Base-by-base conservation (phyloP, 2,113 vertebrate species). In the Crotophaga sulcirostris region DNA sequence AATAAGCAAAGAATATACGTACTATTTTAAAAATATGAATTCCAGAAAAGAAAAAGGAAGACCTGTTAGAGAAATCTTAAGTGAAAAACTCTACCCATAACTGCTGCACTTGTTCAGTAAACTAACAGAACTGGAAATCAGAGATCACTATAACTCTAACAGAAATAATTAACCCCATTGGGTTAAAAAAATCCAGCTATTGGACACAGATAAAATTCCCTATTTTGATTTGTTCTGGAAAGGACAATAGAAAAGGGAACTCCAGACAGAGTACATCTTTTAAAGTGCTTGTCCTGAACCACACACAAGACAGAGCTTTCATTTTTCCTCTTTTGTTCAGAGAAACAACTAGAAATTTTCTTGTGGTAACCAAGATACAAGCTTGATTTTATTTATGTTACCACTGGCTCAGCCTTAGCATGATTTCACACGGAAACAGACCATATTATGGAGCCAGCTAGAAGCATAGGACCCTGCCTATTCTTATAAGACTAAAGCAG, bases 361-460 rank as follows among this genome's bases (percentile, higher is more conserved):
- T 23, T 49, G 52, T 80, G 94, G 84, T 96, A 88, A 93, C 94
- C 78, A 96, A 93, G 94, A 93, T 44, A 96, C 91, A 94, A 93
- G 82, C 45, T 59, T 90, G 78, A 47, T 93, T 96, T 92, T 92
- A 93, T 95, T 91, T 95, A 79, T 73, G 82, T 55, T 91, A 68
- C 70, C 38, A 67, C 55, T 97, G 75, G 75, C 76, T 88, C 93
- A 91, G 79, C 63, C 34, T 91, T 38, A 93, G 66, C 68, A 56
- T 86, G 92, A 94, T 88, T 94, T 91, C 92, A 88, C 69, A 68
- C 13, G 4, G 94, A 93, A 95, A 49, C 88, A 94, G 88, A 92
- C 56, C 85, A 87, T 87, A 92, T 68, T 84, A 75, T 31, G 26
- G 44, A 93, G 72, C 34, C 73, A 94, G 42, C 52, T 59, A 87